A percentile compares a stretch with the other conserved stretches of the same genome.
These are phyloP conservation scores for Poecilia latipinna DNA, from an alignment of 2,113 vertebrate genomes.

Conservation along the genomic window DNA sequence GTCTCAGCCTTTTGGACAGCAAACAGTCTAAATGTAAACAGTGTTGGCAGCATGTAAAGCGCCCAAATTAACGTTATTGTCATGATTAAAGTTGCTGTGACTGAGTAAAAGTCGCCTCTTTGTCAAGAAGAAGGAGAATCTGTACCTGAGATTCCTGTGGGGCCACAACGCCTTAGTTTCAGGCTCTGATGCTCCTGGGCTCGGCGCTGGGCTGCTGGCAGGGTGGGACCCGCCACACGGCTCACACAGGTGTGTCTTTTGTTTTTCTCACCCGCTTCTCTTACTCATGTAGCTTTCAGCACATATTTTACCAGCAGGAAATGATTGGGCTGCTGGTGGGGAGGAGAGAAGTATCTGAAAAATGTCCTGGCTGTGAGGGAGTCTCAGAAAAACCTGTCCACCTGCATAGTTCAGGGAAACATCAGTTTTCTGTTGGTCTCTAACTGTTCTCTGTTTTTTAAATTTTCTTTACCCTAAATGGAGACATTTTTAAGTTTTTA, in stretches of 20 bases:
- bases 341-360: background rate
- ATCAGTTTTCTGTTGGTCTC: background rate
- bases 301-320: background rate
- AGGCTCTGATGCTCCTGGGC: background rate
- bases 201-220: background rate
- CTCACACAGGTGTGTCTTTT: slow-evolving; percentile 42
- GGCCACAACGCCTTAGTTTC: slow-evolving; percentile 4
- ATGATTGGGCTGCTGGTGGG: slow-evolving; percentile 8
- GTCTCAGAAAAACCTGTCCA: background rate
- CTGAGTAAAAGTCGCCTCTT: background rate
- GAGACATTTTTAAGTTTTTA: background rate
- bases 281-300: background rate
- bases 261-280: slow-evolving; percentile 17
- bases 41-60: background rate
- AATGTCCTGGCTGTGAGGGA: background rate
- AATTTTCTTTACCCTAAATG: rapidly evolving
- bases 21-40: background rate
- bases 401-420: background rate
- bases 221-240: slow-evolving; percentile 23
- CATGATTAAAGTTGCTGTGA: background rate
- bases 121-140: slow-evolving; percentile 26
- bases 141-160: slow-evolving; percentile 4
- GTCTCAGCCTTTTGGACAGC: slow-evolving; percentile 8
- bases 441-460: background rate
- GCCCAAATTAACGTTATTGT: background rate